Evolutionary conservation across 2,888 invertebrate species (phyloP).

Genomic region (Formica aserva): DNA sequence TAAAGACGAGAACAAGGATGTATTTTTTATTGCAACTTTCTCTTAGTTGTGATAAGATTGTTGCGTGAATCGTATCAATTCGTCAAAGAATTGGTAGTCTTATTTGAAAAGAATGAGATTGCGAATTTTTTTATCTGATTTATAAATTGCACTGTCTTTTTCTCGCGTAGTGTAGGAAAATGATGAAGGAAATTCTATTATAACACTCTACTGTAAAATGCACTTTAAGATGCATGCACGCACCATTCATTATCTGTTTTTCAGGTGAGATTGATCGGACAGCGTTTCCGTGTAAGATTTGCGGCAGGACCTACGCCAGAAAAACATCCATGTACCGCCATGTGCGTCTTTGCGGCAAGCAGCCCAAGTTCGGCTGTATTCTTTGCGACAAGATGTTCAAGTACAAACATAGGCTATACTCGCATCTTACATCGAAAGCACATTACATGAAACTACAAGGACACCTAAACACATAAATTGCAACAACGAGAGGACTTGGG

Average conservation of each 20-base stretch:
- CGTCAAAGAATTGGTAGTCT: neutral
- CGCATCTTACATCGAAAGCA: slow-evolving; percentile 76
- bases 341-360: slow-evolving; percentile 82
- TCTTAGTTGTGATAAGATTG: neutral
- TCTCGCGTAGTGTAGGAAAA: neutral
- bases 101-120: slow-evolving; percentile 1
- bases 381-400: slow-evolving; percentile 83
- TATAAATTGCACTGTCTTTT: neutral
- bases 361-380: slow-evolving; percentile 83
- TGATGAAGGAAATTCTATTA: neutral
- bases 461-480: neutral
- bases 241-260: slow-evolving; percentile 66
- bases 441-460: slow-evolving; percentile 57
- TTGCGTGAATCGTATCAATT: neutral
- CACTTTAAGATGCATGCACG: slow-evolving; percentile 27
- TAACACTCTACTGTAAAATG: neutral
- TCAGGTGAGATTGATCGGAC: slow-evolving; percentile 57
- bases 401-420: slow-evolving; percentile 81
- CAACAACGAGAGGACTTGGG: neutral
- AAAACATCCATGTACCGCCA: slow-evolving; percentile 83
- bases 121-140: neutral
- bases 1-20: neutral
- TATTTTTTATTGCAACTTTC: neutral
- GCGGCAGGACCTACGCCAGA: slow-evolving; percentile 79
- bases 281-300: slow-evolving; percentile 76